Percentiles rank a stretch among this genome's conserved stretches.
These are phyloP conservation scores for Pissodes strobi DNA, from an alignment of 1,140 invertebrate genomes.

Conservation along the genomic window DNA sequence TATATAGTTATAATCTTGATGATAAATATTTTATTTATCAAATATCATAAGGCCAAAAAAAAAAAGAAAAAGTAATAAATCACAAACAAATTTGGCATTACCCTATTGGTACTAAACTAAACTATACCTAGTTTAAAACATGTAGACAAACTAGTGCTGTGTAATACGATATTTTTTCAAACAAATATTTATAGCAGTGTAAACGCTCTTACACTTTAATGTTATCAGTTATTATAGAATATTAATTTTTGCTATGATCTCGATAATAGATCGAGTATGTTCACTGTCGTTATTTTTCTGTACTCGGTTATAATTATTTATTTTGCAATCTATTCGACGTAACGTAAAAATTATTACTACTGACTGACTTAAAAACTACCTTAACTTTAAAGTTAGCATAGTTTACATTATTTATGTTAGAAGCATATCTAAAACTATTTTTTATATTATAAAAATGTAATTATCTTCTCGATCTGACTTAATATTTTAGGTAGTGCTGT, in stretches of 20 bases:
- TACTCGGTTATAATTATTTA: slow-evolving; percentile 15
- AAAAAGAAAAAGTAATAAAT: background rate
- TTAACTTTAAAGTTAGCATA: slow-evolving; percentile 18
- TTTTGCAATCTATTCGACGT: background rate
- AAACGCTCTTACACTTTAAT: too few relatives aligned
- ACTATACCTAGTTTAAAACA: too few relatives aligned
- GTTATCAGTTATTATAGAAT: background rate
- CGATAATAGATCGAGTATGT: background rate
- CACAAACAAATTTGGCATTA: too few relatives aligned
- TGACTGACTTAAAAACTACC: slow-evolving; percentile 25
- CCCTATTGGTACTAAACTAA: too few relatives aligned
- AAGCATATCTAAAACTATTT: slow-evolving; percentile 1
- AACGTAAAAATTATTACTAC: slow-evolving; percentile 10
- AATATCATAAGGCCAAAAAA: background rate
- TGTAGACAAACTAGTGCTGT: too few relatives aligned
- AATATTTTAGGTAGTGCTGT: too few relatives aligned
- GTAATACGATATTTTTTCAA: too few relatives aligned
- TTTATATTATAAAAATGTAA: background rate
- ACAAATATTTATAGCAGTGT: too few relatives aligned
- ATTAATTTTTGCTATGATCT: background rate
- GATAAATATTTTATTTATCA: background rate
- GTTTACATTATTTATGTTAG: slow-evolving; percentile 16
- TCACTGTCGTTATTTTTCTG: background rate
- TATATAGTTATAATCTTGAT: too few relatives aligned
- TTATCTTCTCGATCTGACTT: background rate